A percentile compares a stretch with the other conserved stretches of the same genome.
Evolutionary conservation across 37 sponge, comb jelly and placozoan species (phyloP).

Genomic region (Corticium candelabrum): DNA sequence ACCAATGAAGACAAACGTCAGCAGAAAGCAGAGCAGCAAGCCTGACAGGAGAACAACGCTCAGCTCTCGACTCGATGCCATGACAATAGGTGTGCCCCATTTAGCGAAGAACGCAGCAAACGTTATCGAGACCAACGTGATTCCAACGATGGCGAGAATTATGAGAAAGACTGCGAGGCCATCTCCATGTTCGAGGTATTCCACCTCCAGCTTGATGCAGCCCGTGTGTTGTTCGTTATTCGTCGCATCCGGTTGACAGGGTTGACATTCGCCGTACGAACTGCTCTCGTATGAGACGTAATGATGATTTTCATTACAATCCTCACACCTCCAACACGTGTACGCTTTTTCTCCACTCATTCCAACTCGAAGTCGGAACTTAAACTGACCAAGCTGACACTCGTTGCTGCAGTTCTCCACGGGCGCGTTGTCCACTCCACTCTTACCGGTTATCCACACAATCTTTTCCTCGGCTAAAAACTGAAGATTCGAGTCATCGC

Average conservation of each 20-base stretch:
- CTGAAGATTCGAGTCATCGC: background rate
- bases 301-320: background rate
- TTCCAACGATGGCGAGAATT: slow-evolving; percentile 30
- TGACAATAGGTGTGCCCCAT: slow-evolving; percentile 57
- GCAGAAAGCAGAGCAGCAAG: slow-evolving; percentile 32
- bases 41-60: slow-evolving; percentile 46
- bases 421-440: too few species aligned
- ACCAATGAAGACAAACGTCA: slow-evolving; percentile 35
- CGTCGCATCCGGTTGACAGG: background rate
- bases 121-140: slow-evolving; percentile 19
- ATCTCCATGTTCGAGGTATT: background rate
- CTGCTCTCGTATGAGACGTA: background rate
- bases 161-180: slow-evolving; percentile 9
- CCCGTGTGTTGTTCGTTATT: background rate
- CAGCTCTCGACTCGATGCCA: slow-evolving; percentile 74
- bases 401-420: background rate
- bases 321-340: background rate
- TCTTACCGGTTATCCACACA: background rate
- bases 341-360: background rate
- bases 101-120: slow-evolving; percentile 16
- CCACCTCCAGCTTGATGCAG: background rate
- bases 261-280: background rate
- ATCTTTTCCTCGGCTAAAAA: background rate
- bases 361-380: background rate
- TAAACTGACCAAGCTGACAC: background rate